Evolutionary conservation across 2,113 vertebrate genomes (phyloP).

Genomic region (Ammodytes marinus): DNA sequence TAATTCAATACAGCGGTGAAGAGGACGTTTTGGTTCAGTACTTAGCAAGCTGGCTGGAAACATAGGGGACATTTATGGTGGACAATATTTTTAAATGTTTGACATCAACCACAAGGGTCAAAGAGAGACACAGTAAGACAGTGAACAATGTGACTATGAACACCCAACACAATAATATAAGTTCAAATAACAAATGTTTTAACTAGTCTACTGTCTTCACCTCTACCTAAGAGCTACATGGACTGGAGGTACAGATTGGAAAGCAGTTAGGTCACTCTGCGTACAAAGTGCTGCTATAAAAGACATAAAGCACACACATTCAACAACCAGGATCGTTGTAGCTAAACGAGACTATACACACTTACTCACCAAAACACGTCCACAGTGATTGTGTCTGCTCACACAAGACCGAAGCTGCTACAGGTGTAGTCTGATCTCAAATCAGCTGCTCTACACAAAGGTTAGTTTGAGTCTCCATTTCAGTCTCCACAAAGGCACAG

Average conservation of each 20-base stretch:
- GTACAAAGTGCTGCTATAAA: conserved; percentile 26
- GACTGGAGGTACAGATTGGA: conserved; percentile 35
- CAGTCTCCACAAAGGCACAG: conserved; percentile 51
- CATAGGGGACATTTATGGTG: conserved; percentile 15
- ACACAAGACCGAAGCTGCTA: conserved; percentile 64
- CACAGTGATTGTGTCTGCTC: conserved; percentile 80
- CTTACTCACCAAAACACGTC: conserved; percentile 44
- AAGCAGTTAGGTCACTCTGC: conserved; percentile 52
- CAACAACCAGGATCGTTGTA: conserved; percentile 20
- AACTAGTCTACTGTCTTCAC: conserved; percentile 34
- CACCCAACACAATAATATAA: conserved; percentile 33
- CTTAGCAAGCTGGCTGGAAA: conserved; percentile 49
- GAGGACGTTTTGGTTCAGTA: conserved; percentile 39
- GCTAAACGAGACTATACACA: conserved; percentile 47
- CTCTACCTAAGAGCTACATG: conserved; percentile 40
- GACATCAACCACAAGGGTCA: conserved; percentile 46
- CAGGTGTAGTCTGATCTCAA: conserved; percentile 56
- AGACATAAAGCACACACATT: conserved; percentile 37
- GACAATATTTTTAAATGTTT: conserved; percentile 30
- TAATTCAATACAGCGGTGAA: background rate
- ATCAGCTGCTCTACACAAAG: conserved; percentile 47
- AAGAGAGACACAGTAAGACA: conserved; percentile 37
- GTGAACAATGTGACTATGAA: conserved; percentile 31
- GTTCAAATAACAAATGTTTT: conserved; percentile 35
- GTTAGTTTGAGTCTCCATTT: conserved; percentile 53